Evolutionary conservation across 2,113 vertebrate species (phyloP), one percentile per base, ranked within the genome.

Genomic region (Datnioides undecimradiatus): DNA sequence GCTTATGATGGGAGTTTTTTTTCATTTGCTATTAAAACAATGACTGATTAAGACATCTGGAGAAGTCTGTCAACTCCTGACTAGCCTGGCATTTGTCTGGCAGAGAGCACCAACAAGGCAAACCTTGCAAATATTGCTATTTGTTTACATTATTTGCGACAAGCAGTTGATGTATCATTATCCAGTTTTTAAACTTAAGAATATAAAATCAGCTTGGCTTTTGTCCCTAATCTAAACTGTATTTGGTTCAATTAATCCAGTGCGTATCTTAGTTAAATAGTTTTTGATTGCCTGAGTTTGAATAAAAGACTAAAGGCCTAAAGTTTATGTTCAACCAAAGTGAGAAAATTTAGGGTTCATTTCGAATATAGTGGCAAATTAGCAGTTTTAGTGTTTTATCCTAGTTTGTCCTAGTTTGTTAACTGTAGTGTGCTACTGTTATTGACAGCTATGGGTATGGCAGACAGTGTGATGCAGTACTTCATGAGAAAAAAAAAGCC

Each of bases 391-490:
- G 17, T 19, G 27, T 31, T 54, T 25, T n/a, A n/a, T n/a, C n/a
- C n/a, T n/a, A n/a, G n/a, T n/a, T n/a, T n/a, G n/a, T n/a, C n/a
- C n/a, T n/a, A n/a, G n/a, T n/a, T n/a, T n/a, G n/a, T n/a, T n/a
- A n/a, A n/a, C n/a, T n/a, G n/a, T n/a, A n/a, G n/a, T n/a, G n/a
- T n/a, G n/a, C 9, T 1, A 27, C 49, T 38, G 62, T 70, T 10
- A 67, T 63, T 68, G 23, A 69, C 80, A 72, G 31, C 51, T 46
- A 29, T 16, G 40, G 19, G 46, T 64, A 36, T 38, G 33, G 46
- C 25, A 60, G 63, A 48, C 6, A 7, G 40, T n/a, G n/a, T n/a
- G n/a, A n/a, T n/a, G 23, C 38, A 14, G 13, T 58, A n/a, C 43
- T 34, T 34, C 27, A 23, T 12, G 6, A 33, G 6, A 5, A 38